phyloP scores from a whole-genome alignment of 2,797 vertebrate species.

The Girardinus metallicus region DNA sequence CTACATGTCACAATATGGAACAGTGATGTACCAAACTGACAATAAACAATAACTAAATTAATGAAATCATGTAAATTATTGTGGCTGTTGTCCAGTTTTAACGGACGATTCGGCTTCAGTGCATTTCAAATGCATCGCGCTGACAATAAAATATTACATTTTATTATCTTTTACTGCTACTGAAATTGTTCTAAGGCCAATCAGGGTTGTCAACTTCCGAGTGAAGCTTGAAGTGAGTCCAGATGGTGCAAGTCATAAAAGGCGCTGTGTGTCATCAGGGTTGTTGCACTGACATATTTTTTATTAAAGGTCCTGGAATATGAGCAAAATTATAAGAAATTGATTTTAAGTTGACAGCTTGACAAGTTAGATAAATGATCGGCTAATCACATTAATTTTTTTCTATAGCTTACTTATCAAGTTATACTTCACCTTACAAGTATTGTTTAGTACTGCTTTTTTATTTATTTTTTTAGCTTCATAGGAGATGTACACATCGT shows the following conservation, averaged over 20 bases:
- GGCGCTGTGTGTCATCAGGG: neutral
- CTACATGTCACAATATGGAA: too few relatives aligned
- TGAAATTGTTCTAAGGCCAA: neutral
- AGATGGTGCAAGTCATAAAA: neutral
- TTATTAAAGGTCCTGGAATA: neutral
- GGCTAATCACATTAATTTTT: too few relatives aligned
- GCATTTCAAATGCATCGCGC: neutral
- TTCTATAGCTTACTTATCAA: too few relatives aligned
- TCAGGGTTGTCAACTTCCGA: neutral
- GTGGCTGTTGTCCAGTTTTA: neutral
- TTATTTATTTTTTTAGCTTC: neutral
- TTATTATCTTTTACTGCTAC: neutral
- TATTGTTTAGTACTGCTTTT: neutral
- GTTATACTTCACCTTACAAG: too few relatives aligned
- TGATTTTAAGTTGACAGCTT: neutral
- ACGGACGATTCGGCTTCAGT: neutral
- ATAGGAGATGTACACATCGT: neutral
- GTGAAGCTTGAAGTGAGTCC: neutral
- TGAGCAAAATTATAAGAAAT: neutral
- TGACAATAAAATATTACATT: neutral
- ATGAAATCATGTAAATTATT: neutral
- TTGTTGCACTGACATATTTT: neutral
- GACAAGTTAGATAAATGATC: neutral
- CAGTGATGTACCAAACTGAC: neutral
- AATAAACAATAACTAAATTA: neutral